Percentiles rank a stretch among this genome's conserved stretches.
These are phyloP conservation scores for Heliconius hewitsoni DNA, from an alignment of 1,140 invertebrate species.

Conservation along the genomic window DNA sequence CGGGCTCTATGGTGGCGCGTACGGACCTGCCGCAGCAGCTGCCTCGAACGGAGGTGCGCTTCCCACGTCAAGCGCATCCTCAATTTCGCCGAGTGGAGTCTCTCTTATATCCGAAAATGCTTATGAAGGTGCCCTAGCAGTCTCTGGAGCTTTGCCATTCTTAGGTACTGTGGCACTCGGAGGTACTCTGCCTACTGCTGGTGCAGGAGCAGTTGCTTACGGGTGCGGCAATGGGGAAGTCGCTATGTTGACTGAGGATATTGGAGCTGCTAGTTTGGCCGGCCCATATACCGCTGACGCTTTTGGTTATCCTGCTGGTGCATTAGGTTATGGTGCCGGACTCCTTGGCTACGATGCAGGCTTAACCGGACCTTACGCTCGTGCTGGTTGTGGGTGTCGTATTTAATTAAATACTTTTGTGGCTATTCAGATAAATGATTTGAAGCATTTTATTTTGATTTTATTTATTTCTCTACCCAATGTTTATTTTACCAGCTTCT, in stretches of 20 bases:
- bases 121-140: slow-evolving; percentile 16
- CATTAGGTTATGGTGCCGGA: neutral
- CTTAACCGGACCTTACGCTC: neutral
- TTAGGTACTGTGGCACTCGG: slow-evolving; percentile 19
- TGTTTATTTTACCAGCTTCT: too few relatives aligned
- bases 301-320: slow-evolving; percentile 7
- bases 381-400: slow-evolving; percentile 12
- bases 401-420: neutral
- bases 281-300: slow-evolving; percentile 19
- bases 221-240: slow-evolving; percentile 7
- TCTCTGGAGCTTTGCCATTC: slow-evolving; percentile 14
- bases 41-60: slow-evolving; percentile 40
- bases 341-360: neutral
- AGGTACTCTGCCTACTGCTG: neutral
- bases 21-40: slow-evolving; percentile 15
- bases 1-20: neutral
- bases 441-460: neutral
- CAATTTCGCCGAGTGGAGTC: slow-evolving; percentile 44
- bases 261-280: neutral
- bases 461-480: neutral
- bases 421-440: neutral
- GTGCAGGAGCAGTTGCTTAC: neutral
- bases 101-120: slow-evolving; percentile 44
- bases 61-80: slow-evolving; percentile 37
- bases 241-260: neutral